A percentile compares a stretch with the other conserved stretches of the same genome.
phyloP scores from a whole-genome alignment of 35 echinoderm and acorn worm species.

The Eucidaris tribuloides region DNA sequence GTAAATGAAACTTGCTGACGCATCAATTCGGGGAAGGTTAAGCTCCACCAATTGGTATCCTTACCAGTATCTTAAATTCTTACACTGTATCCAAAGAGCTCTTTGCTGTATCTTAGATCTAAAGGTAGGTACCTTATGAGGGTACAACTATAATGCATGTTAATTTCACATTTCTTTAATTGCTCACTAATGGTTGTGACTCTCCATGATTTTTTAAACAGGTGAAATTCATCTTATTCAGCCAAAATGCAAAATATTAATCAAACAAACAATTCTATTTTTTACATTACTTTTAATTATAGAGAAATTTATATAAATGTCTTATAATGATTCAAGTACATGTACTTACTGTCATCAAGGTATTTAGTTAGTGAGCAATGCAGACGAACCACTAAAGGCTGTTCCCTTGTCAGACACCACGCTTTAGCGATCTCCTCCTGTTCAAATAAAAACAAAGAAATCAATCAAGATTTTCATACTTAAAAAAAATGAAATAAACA shows the following conservation, averaged over 20 bases:
- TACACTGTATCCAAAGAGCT: no score
- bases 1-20: no score
- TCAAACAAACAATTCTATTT: neutral
- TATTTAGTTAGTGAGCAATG: constrained; percentile 73
- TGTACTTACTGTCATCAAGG: constrained; percentile 68
- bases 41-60: no score
- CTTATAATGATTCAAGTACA: neutral
- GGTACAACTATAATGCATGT: no score
- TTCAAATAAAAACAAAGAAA: neutral
- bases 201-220: neutral
- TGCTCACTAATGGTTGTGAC: neutral
- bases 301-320: neutral
- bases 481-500: no score
- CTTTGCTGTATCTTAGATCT: no score
- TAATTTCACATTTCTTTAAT: neutral
- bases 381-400: constrained; percentile 44
- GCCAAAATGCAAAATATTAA: neutral
- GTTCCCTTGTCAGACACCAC: constrained; percentile 44
- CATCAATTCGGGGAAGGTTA: no score
- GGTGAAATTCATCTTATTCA: neutral
- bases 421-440: constrained; percentile 67
- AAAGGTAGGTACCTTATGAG: no score
- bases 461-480: no score
- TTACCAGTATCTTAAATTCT: no score
- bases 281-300: neutral